Evolutionary conservation across 2,888 invertebrate genomes (phyloP).

Genomic region (Drosophila bunnanda): DNA sequence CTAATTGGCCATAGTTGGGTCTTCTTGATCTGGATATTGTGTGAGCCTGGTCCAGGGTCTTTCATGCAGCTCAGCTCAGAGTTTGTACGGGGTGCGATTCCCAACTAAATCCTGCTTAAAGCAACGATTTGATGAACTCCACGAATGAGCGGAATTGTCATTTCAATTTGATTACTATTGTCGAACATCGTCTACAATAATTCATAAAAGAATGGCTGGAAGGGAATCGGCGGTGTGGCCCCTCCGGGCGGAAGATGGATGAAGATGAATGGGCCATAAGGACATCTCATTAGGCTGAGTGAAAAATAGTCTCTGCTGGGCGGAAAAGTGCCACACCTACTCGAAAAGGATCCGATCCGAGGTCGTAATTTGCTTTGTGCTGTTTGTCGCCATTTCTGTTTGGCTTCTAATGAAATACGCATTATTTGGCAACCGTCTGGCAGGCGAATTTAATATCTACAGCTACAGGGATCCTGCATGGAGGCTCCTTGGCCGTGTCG

Average conservation of each 20-base stretch:
- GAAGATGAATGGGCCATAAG: slow-evolving; percentile 42
- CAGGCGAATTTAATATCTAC: slow-evolving; percentile 54
- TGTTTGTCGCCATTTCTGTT: slow-evolving; percentile 34
- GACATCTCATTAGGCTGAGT: slow-evolving; percentile 48
- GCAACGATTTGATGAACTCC: slow-evolving; percentile 12
- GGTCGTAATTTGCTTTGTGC: slow-evolving; percentile 22
- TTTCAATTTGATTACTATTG: slow-evolving; percentile 42
- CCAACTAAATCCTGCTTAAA: not conserved
- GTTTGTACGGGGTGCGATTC: too few relatives aligned
- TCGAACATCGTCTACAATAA: slow-evolving; percentile 43
- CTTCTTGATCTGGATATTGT: not conserved
- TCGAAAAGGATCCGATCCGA: not conserved
- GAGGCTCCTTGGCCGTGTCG: not conserved
- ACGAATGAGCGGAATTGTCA: slow-evolving; percentile 6
- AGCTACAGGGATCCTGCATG: not conserved
- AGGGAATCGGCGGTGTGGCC: too few relatives aligned
- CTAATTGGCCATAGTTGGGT: slow-evolving; percentile 3
- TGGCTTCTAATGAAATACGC: slow-evolving; percentile 58
- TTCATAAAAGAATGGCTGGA: slow-evolving; percentile 26
- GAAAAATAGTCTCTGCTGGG: slow-evolving; percentile 36
- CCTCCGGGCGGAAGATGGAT: slow-evolving; percentile 28
- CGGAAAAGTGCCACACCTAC: slow-evolving; percentile 12
- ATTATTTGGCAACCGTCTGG: slow-evolving; percentile 51
- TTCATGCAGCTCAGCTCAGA: too few relatives aligned
- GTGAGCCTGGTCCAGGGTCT: too few relatives aligned